Conservation (phyloP, 1,140 invertebrate species). For the Rhynchophorus ferrugineus region DNA sequence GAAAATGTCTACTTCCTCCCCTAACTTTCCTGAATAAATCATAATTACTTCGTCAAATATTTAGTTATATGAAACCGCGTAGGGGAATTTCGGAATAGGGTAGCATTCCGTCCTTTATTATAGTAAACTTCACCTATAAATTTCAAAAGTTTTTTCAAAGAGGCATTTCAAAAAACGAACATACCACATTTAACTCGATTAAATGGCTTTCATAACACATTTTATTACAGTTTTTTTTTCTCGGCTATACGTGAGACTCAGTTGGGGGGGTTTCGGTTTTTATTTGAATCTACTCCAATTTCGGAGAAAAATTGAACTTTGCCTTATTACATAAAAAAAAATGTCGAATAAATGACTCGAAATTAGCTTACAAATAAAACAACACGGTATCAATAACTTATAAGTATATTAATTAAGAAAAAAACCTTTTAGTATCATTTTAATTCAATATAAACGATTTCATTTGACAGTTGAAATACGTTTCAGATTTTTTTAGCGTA, state of each 20-base stretch:
- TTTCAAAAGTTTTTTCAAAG: conserved; percentile 16
- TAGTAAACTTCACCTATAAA: conserved; percentile 22
- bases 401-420: too few species aligned
- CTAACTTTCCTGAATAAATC: conserved; percentile 21
- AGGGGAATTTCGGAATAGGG: conserved; percentile 19
- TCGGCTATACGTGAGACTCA: not conserved
- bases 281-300: not conserved
- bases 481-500: too few species aligned
- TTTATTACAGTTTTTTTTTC: conserved; percentile 2
- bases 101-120: conserved; percentile 16
- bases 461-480: too few species aligned
- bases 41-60: conserved; percentile 24
- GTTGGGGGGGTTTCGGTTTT: not conserved
- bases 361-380: too few species aligned
- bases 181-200: conserved; percentile 5
- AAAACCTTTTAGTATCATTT: too few species aligned
- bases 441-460: too few species aligned
- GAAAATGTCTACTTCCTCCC: conserved; percentile 17
- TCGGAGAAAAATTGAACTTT: not conserved
- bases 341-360: too few species aligned
- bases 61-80: conserved; percentile 19
- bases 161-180: conserved; percentile 11
- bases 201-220: conserved; percentile 5
- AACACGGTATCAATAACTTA: too few species aligned
- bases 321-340: too few species aligned